Base-by-base conservation (phyloP, 2,888 invertebrate species). In the Cepaea hortensis region DNA sequence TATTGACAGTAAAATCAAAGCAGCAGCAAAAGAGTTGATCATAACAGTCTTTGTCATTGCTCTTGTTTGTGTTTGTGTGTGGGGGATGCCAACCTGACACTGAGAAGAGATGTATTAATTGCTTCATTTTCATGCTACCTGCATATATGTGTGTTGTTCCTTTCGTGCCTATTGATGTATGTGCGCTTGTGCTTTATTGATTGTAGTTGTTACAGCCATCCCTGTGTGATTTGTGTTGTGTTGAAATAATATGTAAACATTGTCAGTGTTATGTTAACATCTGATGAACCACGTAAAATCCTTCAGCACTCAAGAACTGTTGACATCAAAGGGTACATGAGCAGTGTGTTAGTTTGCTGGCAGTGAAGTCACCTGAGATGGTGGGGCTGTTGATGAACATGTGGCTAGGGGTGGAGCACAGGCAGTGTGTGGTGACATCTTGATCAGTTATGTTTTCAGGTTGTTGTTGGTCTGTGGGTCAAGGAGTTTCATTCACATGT, bases 21-120 rank as follows among this genome's bases (percentile, higher is more conserved):
- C 46, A 76, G 65, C 84, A 84, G 84, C 84, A 84, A 84, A 84
- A 65, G 84, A 84, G 84, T 84, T 84, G 50, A 72, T 76, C 84
- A 76, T 84, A 76, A 76, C 73, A 61, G 48, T 50, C 15, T 84
- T 0, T 81, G 35, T 79, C 35, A 35, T 55, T 50, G 50, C 55
- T n/a, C 4, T 79, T 55, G 55, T 46, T 61, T 79, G 13, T 4
- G 9, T 13, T 48, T 48, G 9, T 48, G 20, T 3, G 20, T 11
- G 5, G 3, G 23, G 35, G 3, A 23, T 73, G 73, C 35, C 73
- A 73, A 6, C 61, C 23, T 61, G 80, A 55, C 50, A 77, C 23
- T 61, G 13, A 3, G 55, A 80, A 18, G 62, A 35, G 6, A 80
- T n/a, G 3, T 35, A 23, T 9, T 23, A 23, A 0, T 23, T 61